These are phyloP conservation scores for Drosophila fuyamai DNA, from an alignment of 1,140 invertebrate genomes.

Conservation along the genomic window DNA sequence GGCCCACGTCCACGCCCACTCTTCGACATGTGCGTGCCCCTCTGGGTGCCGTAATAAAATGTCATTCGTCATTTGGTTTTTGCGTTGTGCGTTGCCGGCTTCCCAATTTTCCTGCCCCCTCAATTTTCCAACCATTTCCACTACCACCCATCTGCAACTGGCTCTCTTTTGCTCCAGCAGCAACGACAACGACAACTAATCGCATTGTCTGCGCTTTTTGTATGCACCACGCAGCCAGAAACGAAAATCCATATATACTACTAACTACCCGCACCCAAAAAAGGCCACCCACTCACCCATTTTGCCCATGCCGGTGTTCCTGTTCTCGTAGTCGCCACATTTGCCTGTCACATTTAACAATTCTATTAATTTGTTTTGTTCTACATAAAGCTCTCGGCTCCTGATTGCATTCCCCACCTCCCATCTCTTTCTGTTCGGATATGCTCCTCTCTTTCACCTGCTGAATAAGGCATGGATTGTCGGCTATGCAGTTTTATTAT, in stretches of 20 bases:
- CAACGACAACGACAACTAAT: slow-evolving; percentile 76
- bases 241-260: slow-evolving; percentile 65
- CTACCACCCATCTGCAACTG: slow-evolving; percentile 19
- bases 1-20: slow-evolving; percentile 16
- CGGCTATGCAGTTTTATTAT: slow-evolving; percentile 73
- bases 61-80: slow-evolving; percentile 83
- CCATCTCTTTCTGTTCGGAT: background rate
- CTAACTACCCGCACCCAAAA: slow-evolving; percentile 17
- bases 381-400: slow-evolving; percentile 59
- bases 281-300: background rate
- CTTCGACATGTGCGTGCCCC: slow-evolving; percentile 62
- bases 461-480: slow-evolving; percentile 64
- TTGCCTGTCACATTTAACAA: slow-evolving; percentile 79
- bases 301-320: slow-evolving; percentile 10
- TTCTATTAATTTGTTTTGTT: slow-evolving; percentile 83
- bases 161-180: slow-evolving; percentile 52
- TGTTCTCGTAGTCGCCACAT: slow-evolving; percentile 57
- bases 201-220: slow-evolving; percentile 83
- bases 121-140: slow-evolving; percentile 2
- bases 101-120: slow-evolving; percentile 42
- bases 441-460: slow-evolving; percentile 31
- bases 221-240: slow-evolving; percentile 76
- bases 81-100: slow-evolving; percentile 71
- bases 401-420: slow-evolving; percentile 27
- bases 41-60: slow-evolving; percentile 81